Evolutionary conservation across 2,888 invertebrate species (phyloP).

Genomic region (Hoplodrina ambigua): DNA sequence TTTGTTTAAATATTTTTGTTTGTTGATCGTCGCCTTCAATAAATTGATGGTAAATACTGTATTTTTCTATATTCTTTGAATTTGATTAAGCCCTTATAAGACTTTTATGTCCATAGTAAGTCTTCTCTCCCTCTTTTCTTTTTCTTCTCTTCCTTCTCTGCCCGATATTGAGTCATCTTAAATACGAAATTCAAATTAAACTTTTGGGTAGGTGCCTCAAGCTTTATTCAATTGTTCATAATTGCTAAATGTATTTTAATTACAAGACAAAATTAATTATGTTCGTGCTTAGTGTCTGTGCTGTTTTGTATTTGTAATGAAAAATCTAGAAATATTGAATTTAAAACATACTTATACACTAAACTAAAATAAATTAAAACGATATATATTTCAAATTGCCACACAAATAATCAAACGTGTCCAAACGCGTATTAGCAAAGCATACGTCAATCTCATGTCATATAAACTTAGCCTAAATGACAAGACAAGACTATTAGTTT

Average conservation of each 20-base stretch:
- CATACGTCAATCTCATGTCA: conserved; percentile 43
- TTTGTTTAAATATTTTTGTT: conserved; percentile 51
- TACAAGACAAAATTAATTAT: too few relatives aligned
- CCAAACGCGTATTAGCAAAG: conserved; percentile 1
- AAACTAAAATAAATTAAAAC: neutral
- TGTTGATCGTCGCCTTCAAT: conserved; percentile 58
- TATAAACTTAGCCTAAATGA: conserved; percentile 19
- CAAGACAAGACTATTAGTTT: conserved; percentile 14
- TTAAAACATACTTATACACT: too few relatives aligned
- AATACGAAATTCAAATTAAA: too few relatives aligned
- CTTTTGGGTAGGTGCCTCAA: too few relatives aligned
- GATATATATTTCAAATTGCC: neutral
- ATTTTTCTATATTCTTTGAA: conserved; percentile 20
- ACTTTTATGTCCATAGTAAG: neutral
- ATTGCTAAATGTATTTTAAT: too few relatives aligned
- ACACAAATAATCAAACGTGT: neutral
- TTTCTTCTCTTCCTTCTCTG: too few relatives aligned
- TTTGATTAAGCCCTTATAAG: neutral
- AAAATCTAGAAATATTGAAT: too few relatives aligned
- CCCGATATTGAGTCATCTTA: too few relatives aligned
- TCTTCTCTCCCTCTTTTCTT: too few relatives aligned
- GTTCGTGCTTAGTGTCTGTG: too few relatives aligned
- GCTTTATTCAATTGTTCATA: too few relatives aligned
- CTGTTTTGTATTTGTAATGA: too few relatives aligned
- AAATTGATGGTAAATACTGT: conserved; percentile 49